Evolutionary conservation across 2,113 vertebrate genomes (phyloP).

Genomic region (Microcebus ravelobensis): DNA sequence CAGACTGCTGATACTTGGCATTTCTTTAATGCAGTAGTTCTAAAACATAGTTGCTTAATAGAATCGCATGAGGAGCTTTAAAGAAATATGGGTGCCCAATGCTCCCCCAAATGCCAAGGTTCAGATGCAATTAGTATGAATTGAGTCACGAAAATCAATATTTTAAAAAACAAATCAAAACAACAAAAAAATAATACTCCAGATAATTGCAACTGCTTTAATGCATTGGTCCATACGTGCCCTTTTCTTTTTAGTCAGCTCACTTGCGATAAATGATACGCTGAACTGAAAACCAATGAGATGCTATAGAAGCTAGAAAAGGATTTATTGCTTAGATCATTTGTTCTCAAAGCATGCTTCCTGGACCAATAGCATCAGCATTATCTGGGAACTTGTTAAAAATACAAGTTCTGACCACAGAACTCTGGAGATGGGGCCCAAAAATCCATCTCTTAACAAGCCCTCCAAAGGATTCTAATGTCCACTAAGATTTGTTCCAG

Average conservation of each 20-base stretch:
- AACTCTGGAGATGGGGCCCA: neutral
- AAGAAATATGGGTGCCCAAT: neutral
- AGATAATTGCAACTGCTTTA: neutral
- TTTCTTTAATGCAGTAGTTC: slow-evolving; percentile 20
- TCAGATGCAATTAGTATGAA: neutral
- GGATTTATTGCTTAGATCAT: neutral
- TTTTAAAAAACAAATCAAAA: neutral
- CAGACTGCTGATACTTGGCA: neutral
- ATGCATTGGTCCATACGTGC: neutral
- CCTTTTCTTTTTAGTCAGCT: neutral
- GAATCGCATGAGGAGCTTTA: neutral
- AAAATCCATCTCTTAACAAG: neutral
- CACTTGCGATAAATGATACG: neutral
- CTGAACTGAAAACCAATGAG: neutral
- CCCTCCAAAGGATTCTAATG: neutral
- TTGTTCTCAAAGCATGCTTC: neutral
- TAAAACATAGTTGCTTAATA: slow-evolving; percentile 17
- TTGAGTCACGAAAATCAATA: neutral
- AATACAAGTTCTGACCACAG: neutral
- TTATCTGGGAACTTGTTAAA: neutral
- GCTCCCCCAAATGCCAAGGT: neutral
- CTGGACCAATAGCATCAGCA: neutral
- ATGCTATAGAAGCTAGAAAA: neutral
- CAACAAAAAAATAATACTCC: neutral
- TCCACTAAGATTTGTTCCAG: neutral